phyloP scores from a whole-genome alignment of 2,113 vertebrate species.

The Trogon surrucura region DNA sequence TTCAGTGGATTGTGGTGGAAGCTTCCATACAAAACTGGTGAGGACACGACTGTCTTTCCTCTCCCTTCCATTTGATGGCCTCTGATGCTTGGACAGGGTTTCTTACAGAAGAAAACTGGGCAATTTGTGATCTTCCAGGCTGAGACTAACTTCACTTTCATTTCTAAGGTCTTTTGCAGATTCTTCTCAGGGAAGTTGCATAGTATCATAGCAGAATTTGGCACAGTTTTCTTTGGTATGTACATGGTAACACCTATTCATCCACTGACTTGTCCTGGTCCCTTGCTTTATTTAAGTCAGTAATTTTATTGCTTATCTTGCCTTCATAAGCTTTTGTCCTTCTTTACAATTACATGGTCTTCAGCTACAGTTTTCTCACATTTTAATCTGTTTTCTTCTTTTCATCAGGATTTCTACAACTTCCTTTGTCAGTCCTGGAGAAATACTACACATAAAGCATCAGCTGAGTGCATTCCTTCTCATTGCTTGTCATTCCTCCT shows the following conservation, averaged over 20 bases:
- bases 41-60: background rate
- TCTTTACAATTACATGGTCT: background rate
- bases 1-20: background rate
- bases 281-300: background rate
- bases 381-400: background rate
- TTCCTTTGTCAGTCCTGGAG: background rate
- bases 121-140: background rate
- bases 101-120: background rate
- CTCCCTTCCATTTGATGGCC: background rate
- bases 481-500: background rate
- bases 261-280: background rate
- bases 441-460: rapidly evolving
- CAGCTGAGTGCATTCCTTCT: background rate
- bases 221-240: background rate
- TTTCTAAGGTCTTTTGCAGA: background rate
- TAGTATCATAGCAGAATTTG: rapidly evolving
- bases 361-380: background rate
- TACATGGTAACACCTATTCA: background rate
- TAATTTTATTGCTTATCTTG: background rate
- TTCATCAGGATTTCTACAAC: rapidly evolving
- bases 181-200: background rate
- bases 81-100: background rate
- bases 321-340: background rate
- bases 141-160: background rate
- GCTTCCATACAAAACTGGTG: background rate